Percentiles rank a stretch among this genome's conserved stretches.
phyloP scores from a whole-genome alignment of 2,113 vertebrate genomes.

The Sphyrna mokarran region DNA sequence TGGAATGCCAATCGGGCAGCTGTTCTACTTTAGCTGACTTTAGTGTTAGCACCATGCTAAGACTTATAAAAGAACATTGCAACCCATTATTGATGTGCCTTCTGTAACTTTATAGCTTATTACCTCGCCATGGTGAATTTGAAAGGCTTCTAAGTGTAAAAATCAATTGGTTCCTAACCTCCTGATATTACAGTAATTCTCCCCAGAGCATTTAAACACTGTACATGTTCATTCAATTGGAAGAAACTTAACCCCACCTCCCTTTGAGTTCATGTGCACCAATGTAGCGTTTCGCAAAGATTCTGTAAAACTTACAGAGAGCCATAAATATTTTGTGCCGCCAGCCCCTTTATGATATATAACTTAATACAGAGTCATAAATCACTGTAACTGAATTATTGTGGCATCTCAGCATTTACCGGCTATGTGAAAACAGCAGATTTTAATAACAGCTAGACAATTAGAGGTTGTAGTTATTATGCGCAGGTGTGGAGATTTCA shows the following conservation, averaged over 20 bases:
- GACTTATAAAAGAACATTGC: conserved; percentile 8
- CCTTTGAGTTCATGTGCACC: background rate
- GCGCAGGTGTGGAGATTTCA: no score
- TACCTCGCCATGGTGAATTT: conserved; percentile 11
- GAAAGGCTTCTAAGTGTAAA: conserved; percentile 28
- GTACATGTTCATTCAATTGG: background rate
- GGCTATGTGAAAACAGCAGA: background rate
- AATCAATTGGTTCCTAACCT: conserved; percentile 38
- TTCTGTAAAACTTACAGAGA: background rate
- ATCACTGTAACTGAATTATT: conserved; percentile 6
- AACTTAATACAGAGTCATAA: conserved; percentile 17
- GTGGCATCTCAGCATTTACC: background rate
- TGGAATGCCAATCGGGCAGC: background rate
- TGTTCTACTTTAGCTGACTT: background rate
- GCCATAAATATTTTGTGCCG: conserved; percentile 7
- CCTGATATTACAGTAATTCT: conserved; percentile 24
- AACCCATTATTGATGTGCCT: conserved; percentile 20
- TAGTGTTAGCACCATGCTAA: background rate
- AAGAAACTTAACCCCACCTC: background rate
- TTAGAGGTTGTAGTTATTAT: background rate
- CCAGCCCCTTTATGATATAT: conserved; percentile 6
- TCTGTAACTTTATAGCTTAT: conserved; percentile 24
- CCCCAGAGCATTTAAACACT: background rate
- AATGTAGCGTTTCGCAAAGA: background rate
- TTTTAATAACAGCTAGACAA: background rate